These are phyloP conservation scores for Heterodera filipjevi DNA, from an alignment of 2,888 invertebrate species.

Conservation along the genomic window DNA sequence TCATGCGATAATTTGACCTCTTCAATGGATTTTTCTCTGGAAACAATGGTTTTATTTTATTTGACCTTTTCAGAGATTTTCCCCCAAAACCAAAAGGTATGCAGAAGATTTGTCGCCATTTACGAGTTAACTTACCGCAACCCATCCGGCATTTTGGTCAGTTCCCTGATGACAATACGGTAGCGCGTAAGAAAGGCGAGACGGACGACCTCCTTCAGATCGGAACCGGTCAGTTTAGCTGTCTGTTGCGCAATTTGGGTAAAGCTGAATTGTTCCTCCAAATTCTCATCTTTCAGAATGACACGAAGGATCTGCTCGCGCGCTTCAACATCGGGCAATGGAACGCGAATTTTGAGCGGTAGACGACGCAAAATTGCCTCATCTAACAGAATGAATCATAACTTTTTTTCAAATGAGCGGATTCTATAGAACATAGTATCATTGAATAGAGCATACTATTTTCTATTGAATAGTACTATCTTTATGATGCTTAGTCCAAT, in stretches of 20 bases:
- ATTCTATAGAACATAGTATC: too few relatives aligned
- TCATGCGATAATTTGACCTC: slow-evolving; percentile 14
- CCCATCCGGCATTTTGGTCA: not conserved
- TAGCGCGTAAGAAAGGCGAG: slow-evolving; percentile 32
- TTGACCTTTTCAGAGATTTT: too few relatives aligned
- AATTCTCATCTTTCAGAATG: slow-evolving; percentile 47
- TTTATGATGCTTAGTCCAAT: too few relatives aligned
- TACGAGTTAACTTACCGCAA: too few relatives aligned
- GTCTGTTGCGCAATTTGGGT: slow-evolving; percentile 23
- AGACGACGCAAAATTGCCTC: slow-evolving; percentile 47
- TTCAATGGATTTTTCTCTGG: not conserved
- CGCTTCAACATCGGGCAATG: slow-evolving; percentile 48
- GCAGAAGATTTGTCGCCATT: too few relatives aligned
- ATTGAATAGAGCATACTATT: too few relatives aligned
- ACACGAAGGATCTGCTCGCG: slow-evolving; percentile 45
- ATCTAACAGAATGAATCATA: slow-evolving; percentile 34
- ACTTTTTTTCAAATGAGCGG: too few relatives aligned
- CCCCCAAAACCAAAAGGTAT: too few relatives aligned
- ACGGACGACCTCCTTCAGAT: slow-evolving; percentile 59
- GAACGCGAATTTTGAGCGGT: slow-evolving; percentile 52
- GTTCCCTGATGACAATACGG: not conserved
- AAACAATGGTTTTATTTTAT: not conserved
- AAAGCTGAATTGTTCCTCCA: slow-evolving; percentile 37
- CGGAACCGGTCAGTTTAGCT: slow-evolving; percentile 48
- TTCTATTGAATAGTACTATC: too few relatives aligned